Percentiles rank a stretch among this genome's conserved stretches.
These are phyloP conservation scores for Drosophila atripex DNA, from an alignment of 2,888 invertebrate species.

Conservation along the genomic window DNA sequence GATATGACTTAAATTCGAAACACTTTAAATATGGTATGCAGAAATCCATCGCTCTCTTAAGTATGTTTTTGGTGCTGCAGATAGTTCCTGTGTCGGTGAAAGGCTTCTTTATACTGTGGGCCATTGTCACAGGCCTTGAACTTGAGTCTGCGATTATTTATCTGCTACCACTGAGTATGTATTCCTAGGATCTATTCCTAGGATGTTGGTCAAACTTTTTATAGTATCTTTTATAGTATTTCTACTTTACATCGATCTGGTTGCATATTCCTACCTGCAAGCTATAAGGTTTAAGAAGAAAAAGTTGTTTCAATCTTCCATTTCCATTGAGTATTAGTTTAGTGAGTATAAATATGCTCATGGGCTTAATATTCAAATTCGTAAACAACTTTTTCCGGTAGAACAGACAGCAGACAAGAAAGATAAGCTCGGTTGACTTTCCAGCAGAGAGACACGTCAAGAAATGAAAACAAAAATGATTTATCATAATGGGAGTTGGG, in stretches of 20 bases:
- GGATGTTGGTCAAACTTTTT: background rate
- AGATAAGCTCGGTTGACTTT: conserved; percentile 39
- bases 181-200: background rate
- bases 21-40: background rate
- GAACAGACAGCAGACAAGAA: conserved; percentile 43
- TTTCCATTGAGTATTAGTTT: conserved; percentile 7
- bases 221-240: too few relatives aligned
- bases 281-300: background rate
- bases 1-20: accelerated
- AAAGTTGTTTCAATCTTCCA: accelerated
- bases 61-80: conserved; percentile 11
- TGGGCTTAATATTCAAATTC: background rate
- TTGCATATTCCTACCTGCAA: background rate
- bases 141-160: conserved; percentile 13
- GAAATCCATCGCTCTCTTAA: background rate
- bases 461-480: conserved; percentile 70
- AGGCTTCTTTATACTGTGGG: conserved; percentile 16
- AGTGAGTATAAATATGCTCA: background rate
- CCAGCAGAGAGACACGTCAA: conserved; percentile 41
- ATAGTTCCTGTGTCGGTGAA: conserved; percentile 8
- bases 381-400: conserved; percentile 35
- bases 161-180: conserved; percentile 22
- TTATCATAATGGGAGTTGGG: conserved; percentile 73
- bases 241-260: conserved; percentile 21
- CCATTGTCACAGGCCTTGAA: conserved; percentile 15